A percentile compares a stretch with the other conserved stretches of the same genome.
Evolutionary conservation across 2,113 vertebrate species (phyloP).

Genomic region (Alectura lathami): DNA sequence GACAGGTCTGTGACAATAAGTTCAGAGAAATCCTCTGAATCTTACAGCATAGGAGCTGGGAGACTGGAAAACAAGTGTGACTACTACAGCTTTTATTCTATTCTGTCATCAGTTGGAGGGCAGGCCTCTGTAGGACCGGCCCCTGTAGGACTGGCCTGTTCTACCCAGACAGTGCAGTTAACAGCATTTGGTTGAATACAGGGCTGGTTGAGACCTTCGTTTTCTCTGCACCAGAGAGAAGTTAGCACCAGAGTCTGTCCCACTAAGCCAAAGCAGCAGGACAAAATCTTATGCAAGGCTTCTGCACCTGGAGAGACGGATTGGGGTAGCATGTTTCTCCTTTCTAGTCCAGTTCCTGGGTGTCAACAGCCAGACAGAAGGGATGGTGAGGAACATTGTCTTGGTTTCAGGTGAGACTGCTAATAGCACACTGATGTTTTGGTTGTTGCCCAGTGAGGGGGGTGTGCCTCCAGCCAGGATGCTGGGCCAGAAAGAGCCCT

Average conservation of each 20-base stretch:
- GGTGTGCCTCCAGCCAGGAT: no score
- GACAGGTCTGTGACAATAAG: not conserved
- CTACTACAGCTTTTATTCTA: not conserved
- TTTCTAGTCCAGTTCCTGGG: not conserved
- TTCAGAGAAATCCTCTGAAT: conserved; percentile 18
- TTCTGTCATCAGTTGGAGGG: not conserved
- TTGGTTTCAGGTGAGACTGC: no score
- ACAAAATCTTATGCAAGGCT: not conserved
- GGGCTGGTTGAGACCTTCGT: not conserved
- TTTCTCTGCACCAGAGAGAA: not conserved
- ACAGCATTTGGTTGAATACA: not conserved
- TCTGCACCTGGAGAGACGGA: not conserved
- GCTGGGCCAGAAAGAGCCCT: no score
- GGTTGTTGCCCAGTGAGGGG: no score
- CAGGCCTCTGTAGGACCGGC: not conserved
- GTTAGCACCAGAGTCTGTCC: not conserved
- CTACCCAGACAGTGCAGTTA: not conserved
- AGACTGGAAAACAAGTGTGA: not conserved
- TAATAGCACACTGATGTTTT: no score
- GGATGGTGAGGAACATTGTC: no score
- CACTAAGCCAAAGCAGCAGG: not conserved
- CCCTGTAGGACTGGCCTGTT: not conserved
- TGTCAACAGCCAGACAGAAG: not conserved
- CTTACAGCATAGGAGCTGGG: not conserved
- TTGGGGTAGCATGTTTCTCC: not conserved